These are phyloP conservation scores for Mesorhabditis belari DNA, from an alignment of 2,888 invertebrate species.

Conservation along the genomic window DNA sequence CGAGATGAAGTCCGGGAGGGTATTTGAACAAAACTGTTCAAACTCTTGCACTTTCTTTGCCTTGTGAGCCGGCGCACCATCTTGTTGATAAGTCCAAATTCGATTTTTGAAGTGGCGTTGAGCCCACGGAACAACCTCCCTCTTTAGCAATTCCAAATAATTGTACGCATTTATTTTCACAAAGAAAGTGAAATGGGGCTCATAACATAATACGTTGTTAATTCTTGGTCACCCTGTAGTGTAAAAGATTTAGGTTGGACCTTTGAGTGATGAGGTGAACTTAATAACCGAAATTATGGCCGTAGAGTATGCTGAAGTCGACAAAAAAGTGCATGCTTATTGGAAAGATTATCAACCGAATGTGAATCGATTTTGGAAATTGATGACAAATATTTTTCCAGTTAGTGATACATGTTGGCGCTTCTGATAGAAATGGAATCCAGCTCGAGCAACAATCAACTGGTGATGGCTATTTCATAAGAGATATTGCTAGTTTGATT, in stretches of 20 bases:
- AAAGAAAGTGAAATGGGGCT: too few relatives aligned
- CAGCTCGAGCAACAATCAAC: constrained; percentile 4
- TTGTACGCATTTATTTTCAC: too few relatives aligned
- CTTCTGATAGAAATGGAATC: neutral
- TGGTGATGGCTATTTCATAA: constrained; percentile 5
- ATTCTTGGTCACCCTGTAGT: neutral
- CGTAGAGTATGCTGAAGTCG: neutral
- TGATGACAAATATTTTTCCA: neutral
- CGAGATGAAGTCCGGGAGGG: too few relatives aligned
- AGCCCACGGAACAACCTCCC: too few relatives aligned
- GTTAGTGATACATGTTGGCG: constrained; percentile 9
- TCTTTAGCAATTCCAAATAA: too few relatives aligned
- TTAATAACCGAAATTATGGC: neutral
- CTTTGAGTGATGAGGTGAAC: neutral
- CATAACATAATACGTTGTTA: too few relatives aligned
- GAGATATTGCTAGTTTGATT: constrained; percentile 5
- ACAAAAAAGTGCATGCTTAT: neutral
- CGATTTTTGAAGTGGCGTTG: too few relatives aligned
- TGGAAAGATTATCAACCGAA: neutral
- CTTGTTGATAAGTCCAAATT: too few relatives aligned
- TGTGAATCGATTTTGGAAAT: neutral
- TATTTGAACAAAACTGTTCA: too few relatives aligned
- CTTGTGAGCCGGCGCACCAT: too few relatives aligned
- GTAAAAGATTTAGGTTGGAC: too few relatives aligned
- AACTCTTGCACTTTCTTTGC: too few relatives aligned